phyloP scores from a whole-genome alignment of 2,797 vertebrate species.

The Decapterus maruadsi region DNA sequence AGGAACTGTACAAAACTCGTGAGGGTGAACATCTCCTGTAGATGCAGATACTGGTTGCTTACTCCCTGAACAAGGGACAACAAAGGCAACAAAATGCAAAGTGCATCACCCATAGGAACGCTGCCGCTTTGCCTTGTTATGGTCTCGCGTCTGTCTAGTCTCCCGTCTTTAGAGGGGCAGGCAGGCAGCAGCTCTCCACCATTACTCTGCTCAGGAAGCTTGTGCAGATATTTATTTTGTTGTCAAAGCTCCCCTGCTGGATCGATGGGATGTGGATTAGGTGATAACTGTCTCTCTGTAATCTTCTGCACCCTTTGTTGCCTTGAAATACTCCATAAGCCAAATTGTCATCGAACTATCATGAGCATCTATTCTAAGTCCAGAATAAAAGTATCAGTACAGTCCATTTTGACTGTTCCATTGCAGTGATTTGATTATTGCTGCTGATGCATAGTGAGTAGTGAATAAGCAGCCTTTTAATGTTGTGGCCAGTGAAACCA shows the following conservation, averaged over 20 bases:
- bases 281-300: background rate
- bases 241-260: slow-evolving; percentile 22
- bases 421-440: background rate
- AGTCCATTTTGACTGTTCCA: background rate
- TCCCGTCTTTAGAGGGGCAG: slow-evolving; percentile 6
- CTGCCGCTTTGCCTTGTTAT: slow-evolving; percentile 62
- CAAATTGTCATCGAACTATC: background rate
- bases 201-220: slow-evolving; percentile 10
- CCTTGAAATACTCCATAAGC: background rate
- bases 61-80: slow-evolving; percentile 23
- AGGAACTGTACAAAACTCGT: background rate
- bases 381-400: background rate
- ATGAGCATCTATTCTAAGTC: background rate
- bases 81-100: slow-evolving; percentile 70
- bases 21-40: slow-evolving; percentile 14
- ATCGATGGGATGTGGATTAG: background rate
- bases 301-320: background rate
- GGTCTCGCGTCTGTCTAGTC: slow-evolving; percentile 43
- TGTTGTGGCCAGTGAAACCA: background rate
- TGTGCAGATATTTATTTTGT: slow-evolving; percentile 6
- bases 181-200: background rate
- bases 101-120: slow-evolving; percentile 59
- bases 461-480: background rate
- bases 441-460: background rate
- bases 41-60: slow-evolving; percentile 26